Evolutionary conservation across 2,797 vertebrate species (phyloP).

Genomic region (Podarcis lilfordi): DNA sequence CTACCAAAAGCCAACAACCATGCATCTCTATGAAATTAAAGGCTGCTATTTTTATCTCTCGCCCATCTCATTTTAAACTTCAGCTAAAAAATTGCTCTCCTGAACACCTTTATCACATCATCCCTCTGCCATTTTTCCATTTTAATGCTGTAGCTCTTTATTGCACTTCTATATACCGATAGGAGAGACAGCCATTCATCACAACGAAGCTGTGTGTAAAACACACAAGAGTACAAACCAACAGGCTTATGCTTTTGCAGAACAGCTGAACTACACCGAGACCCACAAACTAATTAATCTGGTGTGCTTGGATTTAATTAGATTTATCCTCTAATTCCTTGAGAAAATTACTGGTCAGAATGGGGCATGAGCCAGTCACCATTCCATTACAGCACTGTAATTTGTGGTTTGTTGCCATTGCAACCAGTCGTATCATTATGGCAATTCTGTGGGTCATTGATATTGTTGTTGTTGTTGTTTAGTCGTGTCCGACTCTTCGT

Average conservation of each 20-base stretch:
- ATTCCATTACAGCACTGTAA: not conserved
- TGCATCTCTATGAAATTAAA: not conserved
- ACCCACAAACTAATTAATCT: not conserved
- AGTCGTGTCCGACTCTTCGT: too few relatives aligned
- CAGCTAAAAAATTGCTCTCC: not conserved
- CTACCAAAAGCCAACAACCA: not conserved
- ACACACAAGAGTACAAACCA: conserved; percentile 18
- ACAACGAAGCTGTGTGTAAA: not conserved
- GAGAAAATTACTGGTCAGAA: not conserved
- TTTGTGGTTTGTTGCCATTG: not conserved
- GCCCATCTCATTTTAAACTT: conserved; percentile 15
- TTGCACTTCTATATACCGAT: not conserved
- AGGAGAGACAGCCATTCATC: conserved; percentile 21
- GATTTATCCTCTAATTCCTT: not conserved
- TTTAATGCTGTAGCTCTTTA: conserved; percentile 20
- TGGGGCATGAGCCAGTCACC: not conserved
- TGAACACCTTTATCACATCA: conserved; percentile 26
- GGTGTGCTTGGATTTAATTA: not conserved
- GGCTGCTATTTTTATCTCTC: not conserved
- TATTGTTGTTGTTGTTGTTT: not conserved
- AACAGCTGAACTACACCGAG: not conserved
- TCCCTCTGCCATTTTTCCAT: not conserved
- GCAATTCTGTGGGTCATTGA: not conserved
- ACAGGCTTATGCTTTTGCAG: not conserved
- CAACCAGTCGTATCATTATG: not conserved